A percentile compares a stretch with the other conserved stretches of the same genome.
Conservation (phyloP, 2,888 invertebrate species). For the Metacarcinus magister region DNA sequence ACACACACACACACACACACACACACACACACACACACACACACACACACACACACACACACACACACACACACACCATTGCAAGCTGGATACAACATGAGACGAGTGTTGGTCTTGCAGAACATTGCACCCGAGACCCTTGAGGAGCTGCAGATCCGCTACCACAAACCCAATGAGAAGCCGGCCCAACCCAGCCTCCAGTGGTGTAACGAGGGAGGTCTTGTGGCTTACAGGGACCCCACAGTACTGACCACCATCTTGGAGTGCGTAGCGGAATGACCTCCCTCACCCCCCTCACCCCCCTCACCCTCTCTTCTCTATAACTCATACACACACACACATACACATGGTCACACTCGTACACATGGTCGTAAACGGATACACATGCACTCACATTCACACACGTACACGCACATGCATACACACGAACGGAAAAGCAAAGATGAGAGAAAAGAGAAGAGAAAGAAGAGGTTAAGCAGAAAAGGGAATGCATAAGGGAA, state of each 20-base stretch:
- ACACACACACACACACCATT: background rate
- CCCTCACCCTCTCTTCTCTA: background rate
- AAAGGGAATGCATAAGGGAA: background rate
- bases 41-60: background rate
- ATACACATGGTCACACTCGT: background rate
- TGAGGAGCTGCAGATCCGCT: conserved; percentile 66
- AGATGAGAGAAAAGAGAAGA: background rate
- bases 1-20: background rate
- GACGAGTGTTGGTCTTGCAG: conserved; percentile 49
- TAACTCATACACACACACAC: background rate
- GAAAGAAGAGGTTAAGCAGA: background rate
- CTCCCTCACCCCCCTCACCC: background rate
- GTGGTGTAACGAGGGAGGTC: conserved; percentile 73
- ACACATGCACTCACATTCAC: background rate
- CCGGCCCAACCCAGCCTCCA: conserved; percentile 37
- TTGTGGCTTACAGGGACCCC: conserved; percentile 70
- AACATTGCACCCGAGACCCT: conserved; percentile 36
- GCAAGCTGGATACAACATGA: background rate
- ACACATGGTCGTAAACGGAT: background rate
- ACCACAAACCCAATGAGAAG: conserved; percentile 69
- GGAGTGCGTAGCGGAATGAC: conserved; percentile 54
- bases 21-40: conserved; percentile 3
- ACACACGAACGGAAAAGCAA: background rate
- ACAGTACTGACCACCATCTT: conserved; percentile 52
- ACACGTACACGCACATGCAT: background rate